These are phyloP conservation scores for Prochilodus magdalenae DNA, from an alignment of 2,113 vertebrate species.

Conservation along the genomic window DNA sequence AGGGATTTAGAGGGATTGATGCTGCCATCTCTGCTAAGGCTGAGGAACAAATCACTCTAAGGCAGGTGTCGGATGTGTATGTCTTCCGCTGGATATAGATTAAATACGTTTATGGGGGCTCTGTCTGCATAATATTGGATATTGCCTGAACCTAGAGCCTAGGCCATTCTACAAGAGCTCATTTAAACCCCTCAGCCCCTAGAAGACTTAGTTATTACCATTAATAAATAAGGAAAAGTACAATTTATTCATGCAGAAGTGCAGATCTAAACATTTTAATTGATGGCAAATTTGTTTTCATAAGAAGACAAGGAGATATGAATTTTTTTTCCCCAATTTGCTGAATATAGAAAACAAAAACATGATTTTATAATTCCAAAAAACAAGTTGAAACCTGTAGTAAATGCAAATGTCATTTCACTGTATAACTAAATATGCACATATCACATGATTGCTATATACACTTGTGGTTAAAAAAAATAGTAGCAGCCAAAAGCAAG, in stretches of 20 bases:
- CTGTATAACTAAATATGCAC: too few species aligned
- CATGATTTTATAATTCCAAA: too few species aligned
- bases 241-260: neutral
- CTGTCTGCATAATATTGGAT: constrained; percentile 72
- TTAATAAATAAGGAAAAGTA: neutral
- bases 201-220: neutral
- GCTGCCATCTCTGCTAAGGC: constrained; percentile 80
- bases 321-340: too few species aligned
- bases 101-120: constrained; percentile 71
- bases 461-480: too few species aligned
- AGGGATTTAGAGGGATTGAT: constrained; percentile 82
- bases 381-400: too few species aligned
- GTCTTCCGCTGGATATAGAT: constrained; percentile 79
- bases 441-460: too few species aligned
- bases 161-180: constrained; percentile 58
- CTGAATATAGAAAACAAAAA: too few species aligned
- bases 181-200: constrained; percentile 18
- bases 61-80: constrained; percentile 82
- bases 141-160: constrained; percentile 72
- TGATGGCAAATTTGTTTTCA: too few species aligned
- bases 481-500: too few species aligned
- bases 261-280: too few species aligned
- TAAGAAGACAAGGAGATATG: too few species aligned
- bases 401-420: too few species aligned
- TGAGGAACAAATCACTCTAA: constrained; percentile 83